phyloP scores from a whole-genome alignment of 2,797 vertebrate species.

The Sebastes taczanowskii region DNA sequence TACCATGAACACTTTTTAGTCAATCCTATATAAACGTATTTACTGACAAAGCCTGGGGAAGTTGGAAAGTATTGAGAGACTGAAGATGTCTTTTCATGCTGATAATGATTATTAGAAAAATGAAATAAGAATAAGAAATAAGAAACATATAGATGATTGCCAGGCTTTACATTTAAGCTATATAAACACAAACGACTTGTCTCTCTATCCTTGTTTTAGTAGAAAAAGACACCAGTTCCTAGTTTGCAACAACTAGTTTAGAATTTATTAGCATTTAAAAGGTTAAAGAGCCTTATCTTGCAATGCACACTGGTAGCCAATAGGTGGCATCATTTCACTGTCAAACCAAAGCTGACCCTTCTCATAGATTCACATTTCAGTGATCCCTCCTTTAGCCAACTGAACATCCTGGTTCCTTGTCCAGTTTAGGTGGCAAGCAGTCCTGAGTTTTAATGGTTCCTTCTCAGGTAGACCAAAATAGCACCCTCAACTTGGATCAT shows the following conservation, averaged over 20 bases:
- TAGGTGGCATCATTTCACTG: slow-evolving; percentile 34
- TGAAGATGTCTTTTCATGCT: not conserved
- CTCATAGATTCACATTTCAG: not conserved
- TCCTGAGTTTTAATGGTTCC: not conserved
- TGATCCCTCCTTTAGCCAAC: not conserved
- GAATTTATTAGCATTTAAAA: not conserved
- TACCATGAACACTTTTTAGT: not conserved
- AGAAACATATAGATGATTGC: not conserved
- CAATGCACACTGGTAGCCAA: slow-evolving; percentile 16
- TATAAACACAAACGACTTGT: not conserved
- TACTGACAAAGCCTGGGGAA: not conserved
- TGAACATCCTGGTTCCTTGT: slow-evolving; percentile 17
- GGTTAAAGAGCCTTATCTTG: not conserved
- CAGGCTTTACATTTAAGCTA: not conserved
- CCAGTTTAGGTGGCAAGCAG: not conserved
- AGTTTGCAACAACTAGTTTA: not conserved
- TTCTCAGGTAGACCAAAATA: not conserved
- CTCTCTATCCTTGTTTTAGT: not conserved
- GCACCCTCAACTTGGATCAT: not conserved
- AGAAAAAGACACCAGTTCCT: not conserved
- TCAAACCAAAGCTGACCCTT: not conserved
- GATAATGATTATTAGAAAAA: not conserved
- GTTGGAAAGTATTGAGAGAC: no score
- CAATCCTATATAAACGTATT: not conserved
- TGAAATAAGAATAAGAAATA: not conserved